Evolutionary conservation across 2,797 vertebrate genomes (phyloP).

Genomic region (Menidia menidia): DNA sequence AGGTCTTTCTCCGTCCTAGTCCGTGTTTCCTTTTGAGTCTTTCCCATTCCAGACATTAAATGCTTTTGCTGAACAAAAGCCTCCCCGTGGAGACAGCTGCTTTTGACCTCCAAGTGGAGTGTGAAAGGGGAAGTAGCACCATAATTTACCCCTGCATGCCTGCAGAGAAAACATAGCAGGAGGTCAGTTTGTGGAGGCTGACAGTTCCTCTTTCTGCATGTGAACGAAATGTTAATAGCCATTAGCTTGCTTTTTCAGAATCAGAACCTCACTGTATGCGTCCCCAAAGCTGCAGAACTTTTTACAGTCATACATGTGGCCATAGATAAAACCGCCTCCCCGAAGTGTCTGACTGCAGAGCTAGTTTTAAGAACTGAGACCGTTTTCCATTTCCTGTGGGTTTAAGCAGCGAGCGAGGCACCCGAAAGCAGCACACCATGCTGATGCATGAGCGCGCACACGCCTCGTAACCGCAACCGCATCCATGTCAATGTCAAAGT

Average conservation of each 20-base stretch:
- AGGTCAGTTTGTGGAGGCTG: slow-evolving; percentile 43
- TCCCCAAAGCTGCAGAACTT: slow-evolving; percentile 26
- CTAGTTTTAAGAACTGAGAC: slow-evolving; percentile 58
- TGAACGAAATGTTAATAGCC: slow-evolving; percentile 8
- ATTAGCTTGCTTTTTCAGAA: slow-evolving; percentile 9
- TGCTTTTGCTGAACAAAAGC: slow-evolving; percentile 67
- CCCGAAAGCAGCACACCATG: slow-evolving; percentile 64
- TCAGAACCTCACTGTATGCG: background rate
- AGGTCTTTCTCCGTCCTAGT: slow-evolving; percentile 29
- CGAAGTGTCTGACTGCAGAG: slow-evolving; percentile 58
- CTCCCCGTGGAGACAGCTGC: slow-evolving; percentile 35
- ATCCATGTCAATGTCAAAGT: slow-evolving; percentile 72
- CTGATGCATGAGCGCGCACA: background rate
- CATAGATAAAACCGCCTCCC: slow-evolving; percentile 26
- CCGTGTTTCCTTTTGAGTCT: slow-evolving; percentile 16
- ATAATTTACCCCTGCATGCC: slow-evolving; percentile 62
- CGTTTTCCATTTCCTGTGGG: slow-evolving; percentile 84
- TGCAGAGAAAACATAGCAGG: slow-evolving; percentile 71
- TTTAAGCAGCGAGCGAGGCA: slow-evolving; percentile 62
- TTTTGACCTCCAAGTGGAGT: slow-evolving; percentile 73
- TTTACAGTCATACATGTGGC: background rate
- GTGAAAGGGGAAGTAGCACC: slow-evolving; percentile 72
- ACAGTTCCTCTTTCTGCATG: slow-evolving; percentile 34
- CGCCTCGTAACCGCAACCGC: slow-evolving; percentile 70
- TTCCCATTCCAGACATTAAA: slow-evolving; percentile 58